Conservation (phyloP, 2,113 vertebrate genomes). For the Ahaetulla prasina region DNA sequence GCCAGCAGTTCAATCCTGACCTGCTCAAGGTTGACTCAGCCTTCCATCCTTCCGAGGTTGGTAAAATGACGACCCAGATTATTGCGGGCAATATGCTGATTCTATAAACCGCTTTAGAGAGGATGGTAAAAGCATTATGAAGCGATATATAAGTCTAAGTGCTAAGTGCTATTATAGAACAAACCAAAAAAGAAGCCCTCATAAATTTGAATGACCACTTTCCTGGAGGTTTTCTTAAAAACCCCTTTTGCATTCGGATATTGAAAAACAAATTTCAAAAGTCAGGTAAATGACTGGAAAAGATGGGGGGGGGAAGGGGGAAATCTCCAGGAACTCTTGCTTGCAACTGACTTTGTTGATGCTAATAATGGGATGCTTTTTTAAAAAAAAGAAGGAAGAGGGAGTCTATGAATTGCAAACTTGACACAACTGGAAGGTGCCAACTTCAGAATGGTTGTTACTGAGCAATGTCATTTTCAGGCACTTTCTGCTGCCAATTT, state of each 20-base stretch:
- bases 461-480: not conserved
- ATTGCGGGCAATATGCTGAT: not conserved
- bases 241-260: not conserved
- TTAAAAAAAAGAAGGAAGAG: not conserved
- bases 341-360: not conserved
- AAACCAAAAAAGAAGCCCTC: not conserved
- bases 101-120: not conserved
- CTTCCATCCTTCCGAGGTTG: not conserved
- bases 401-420: not conserved
- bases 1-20: not conserved
- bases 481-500: not conserved
- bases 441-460: not conserved
- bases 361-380: not conserved
- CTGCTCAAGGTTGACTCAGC: not conserved
- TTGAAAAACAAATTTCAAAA: not conserved
- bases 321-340: not conserved
- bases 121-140: not conserved
- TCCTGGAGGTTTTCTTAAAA: not conserved
- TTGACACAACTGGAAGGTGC: not conserved
- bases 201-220: not conserved
- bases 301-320: fast-evolving
- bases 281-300: not conserved
- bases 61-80: not conserved
- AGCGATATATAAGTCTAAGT: not conserved
- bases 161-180: too few relatives aligned